Evolutionary conservation across 2,113 vertebrate genomes (phyloP).

Genomic region (Eonycteris spelaea): DNA sequence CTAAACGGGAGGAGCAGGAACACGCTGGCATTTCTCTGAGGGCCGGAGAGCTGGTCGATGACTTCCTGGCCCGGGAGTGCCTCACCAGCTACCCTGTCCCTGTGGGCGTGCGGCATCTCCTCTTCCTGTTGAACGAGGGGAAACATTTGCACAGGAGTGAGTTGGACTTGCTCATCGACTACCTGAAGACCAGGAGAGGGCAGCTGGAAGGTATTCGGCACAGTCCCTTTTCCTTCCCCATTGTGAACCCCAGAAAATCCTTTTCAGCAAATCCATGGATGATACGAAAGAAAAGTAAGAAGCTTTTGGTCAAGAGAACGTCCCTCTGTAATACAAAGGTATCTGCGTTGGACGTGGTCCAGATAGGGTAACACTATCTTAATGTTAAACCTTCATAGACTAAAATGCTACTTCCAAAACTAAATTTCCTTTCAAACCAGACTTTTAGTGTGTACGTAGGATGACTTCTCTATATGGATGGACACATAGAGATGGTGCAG

Average conservation of each 20-base stretch:
- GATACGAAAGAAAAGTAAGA: neutral
- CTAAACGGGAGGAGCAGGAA: conserved; percentile 77
- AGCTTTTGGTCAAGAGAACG: neutral
- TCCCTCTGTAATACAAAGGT: neutral
- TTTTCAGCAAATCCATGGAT: neutral
- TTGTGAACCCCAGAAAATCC: neutral
- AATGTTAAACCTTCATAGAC: neutral
- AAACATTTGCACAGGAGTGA: conserved; percentile 82
- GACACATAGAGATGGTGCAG: neutral
- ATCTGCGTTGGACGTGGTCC: neutral
- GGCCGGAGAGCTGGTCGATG: conserved; percentile 83
- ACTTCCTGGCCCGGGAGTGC: conserved; percentile 80
- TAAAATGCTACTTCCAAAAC: neutral
- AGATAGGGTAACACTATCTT: neutral
- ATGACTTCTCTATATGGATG: neutral
- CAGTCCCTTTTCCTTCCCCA: neutral
- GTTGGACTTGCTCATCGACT: conserved; percentile 78
- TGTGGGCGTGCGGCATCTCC: conserved; percentile 76
- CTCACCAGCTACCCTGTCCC: conserved; percentile 79
- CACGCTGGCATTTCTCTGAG: conserved; percentile 77
- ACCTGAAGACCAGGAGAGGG: conserved; percentile 79
- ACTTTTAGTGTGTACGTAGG: neutral
- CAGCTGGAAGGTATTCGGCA: conserved; percentile 78
- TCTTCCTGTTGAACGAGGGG: conserved; percentile 82
- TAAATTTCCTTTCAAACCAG: neutral